Conservation (phyloP, 2,888 invertebrate genomes). For the Thyatira batis region DNA sequence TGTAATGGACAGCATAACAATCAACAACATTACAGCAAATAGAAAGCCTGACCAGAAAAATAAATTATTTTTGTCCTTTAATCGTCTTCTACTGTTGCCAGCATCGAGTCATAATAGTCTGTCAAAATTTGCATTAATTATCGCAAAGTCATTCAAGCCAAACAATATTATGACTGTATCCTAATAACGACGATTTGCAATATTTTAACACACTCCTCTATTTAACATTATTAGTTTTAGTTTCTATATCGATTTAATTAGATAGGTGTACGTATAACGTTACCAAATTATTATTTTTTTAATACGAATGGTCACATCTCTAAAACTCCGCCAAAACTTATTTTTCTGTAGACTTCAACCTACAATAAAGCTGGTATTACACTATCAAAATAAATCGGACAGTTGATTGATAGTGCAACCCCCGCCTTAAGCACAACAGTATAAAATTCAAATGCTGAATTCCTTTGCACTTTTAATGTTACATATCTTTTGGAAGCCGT, state of each 20-base stretch:
- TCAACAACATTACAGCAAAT: constrained; percentile 3
- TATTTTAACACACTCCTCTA: too few relatives aligned
- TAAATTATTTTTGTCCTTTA: not conserved
- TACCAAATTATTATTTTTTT: not conserved
- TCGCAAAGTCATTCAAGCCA: too few relatives aligned
- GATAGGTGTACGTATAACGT: too few relatives aligned
- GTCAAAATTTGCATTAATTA: too few relatives aligned
- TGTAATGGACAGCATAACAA: constrained; percentile 11
- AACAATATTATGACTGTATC: too few relatives aligned
- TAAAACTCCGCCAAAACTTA: not conserved
- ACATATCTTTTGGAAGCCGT: constrained; percentile 43
- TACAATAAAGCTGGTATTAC: constrained; percentile 21
- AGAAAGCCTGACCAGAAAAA: constrained; percentile 15
- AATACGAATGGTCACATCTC: too few relatives aligned
- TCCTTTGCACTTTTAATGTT: constrained; percentile 57
- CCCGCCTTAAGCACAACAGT: constrained; percentile 33
- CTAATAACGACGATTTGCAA: too few relatives aligned
- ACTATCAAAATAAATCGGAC: constrained; percentile 18
- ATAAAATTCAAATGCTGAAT: constrained; percentile 75
- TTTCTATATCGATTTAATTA: too few relatives aligned
- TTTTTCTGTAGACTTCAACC: constrained; percentile 13
- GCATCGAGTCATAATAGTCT: too few relatives aligned
- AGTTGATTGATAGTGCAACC: constrained; percentile 28
- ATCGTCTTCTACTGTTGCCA: not conserved
- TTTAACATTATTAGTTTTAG: too few relatives aligned